A percentile compares a stretch with the other conserved stretches of the same genome.
phyloP scores from a whole-genome alignment of 2,888 invertebrate species.

The Acanthopleura granulata region DNA sequence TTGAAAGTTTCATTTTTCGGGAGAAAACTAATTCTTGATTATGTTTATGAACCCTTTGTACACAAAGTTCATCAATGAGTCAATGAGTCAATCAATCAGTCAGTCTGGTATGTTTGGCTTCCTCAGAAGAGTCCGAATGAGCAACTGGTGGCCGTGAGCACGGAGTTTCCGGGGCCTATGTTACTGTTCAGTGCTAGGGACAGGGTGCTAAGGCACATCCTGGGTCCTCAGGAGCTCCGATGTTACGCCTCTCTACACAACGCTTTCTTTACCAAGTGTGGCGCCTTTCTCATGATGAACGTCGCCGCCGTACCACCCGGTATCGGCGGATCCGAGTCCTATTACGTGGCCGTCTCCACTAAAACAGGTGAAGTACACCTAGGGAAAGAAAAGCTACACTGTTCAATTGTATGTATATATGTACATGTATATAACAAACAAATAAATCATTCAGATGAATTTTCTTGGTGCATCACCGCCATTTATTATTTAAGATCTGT shows the following conservation, averaged over 20 bases:
- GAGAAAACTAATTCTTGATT: too few relatives aligned
- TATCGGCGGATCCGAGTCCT: neutral
- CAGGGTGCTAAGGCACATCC: neutral
- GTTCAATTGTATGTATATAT: too few relatives aligned
- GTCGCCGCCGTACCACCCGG: neutral
- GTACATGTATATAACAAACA: too few relatives aligned
- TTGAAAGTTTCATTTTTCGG: too few relatives aligned
- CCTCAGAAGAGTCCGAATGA: neutral
- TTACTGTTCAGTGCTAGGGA: neutral
- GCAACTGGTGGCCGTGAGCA: neutral
- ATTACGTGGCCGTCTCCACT: neutral
- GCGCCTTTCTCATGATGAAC: neutral
- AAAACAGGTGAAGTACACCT: neutral
- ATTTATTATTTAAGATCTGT: too few relatives aligned
- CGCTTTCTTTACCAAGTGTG: constrained; percentile 9
- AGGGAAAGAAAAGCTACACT: too few relatives aligned
- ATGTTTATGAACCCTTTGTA: too few relatives aligned
- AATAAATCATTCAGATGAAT: too few relatives aligned
- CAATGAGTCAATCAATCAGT: too few relatives aligned
- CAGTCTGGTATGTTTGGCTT: too few relatives aligned
- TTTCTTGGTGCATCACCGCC: too few relatives aligned
- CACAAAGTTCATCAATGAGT: too few relatives aligned
- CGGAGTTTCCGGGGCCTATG: neutral
- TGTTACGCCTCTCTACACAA: neutral
- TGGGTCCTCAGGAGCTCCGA: neutral